Evolutionary conservation across 2,888 invertebrate species (phyloP), one percentile per base, ranked within the genome.

Genomic region (Plagiodera versicolora): DNA sequence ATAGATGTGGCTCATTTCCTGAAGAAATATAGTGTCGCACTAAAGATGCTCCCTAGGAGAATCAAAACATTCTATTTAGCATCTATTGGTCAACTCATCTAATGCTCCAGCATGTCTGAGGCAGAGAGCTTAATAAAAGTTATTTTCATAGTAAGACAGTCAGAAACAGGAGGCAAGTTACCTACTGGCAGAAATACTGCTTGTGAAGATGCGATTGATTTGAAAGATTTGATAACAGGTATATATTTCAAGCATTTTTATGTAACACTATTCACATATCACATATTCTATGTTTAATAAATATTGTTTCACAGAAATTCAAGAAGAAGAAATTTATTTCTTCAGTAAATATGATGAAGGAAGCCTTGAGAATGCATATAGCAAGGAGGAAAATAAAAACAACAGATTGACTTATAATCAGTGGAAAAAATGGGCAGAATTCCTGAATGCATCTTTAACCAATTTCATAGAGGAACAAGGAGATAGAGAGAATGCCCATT

Each of bases 51-150:
- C 24, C 5, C 24, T n/a, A 48, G 24, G 16, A 24, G 10, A 14
- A 16, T 48, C 8, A 48, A 48, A 11, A 48, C 48, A n/a, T 48
- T 48, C 24, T 48, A 24, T n/a, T 48, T 48, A 14, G 48, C 48
- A n/a, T 48, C 24, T n/a, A 16, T 48, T 24, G 48, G 48, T 16
- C 48, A 16, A 6, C 1, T 48, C 8, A 24, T 48, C 24, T 1
- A 20, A n/a, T 16, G 48, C n/a, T 24, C 24, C 19, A n/a, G 24
- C 8, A 48, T 18, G 9, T 1, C n/a, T n/a, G 20, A 46, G 18
- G 46, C 46, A 1, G 10, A 20, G 2, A 8, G 10, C 4, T 18
- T 46, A 2, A 46, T 46, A 18, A 19, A 46, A 24, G 24, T 24
- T 10, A 48, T 48, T 20, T 11, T 48, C n/a, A 48, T 48, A 24